phyloP scores from a whole-genome alignment of 2,797 vertebrate species.

The Adelosebastes latens region DNA sequence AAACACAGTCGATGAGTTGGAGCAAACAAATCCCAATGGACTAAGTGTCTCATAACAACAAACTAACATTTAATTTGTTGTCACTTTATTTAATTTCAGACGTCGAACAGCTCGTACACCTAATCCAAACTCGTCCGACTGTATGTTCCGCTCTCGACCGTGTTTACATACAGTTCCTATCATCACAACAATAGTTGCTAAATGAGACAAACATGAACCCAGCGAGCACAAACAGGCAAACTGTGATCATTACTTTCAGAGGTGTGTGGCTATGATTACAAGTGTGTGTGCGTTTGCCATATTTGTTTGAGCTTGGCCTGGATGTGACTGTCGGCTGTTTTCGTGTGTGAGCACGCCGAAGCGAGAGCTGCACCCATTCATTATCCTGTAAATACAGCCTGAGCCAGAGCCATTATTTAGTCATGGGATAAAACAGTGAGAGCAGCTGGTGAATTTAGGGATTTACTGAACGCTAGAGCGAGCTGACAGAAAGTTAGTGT shows the following conservation, averaged over 20 bases:
- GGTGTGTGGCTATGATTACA: conserved; percentile 46
- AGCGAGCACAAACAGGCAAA: conserved; percentile 41
- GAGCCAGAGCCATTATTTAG: conserved; percentile 70
- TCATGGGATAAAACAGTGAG: conserved; percentile 62
- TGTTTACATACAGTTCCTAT: conserved; percentile 42
- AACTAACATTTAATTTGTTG: conserved; percentile 53
- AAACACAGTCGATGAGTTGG: conserved; percentile 14
- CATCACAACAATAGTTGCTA: conserved; percentile 37
- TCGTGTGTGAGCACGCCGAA: conserved; percentile 37
- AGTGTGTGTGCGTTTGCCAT: background rate
- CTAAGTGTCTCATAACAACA: conserved; percentile 19
- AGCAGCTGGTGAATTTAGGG: conserved; percentile 67
- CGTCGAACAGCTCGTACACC: background rate
- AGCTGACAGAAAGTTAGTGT: conserved; percentile 42
- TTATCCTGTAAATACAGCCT: conserved; percentile 71
- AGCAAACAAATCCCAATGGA: conserved; percentile 25
- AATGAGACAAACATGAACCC: conserved; percentile 58
- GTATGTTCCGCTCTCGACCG: conserved; percentile 18
- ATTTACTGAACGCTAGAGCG: conserved; percentile 52
- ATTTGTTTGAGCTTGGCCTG: conserved; percentile 40
- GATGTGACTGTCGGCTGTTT: conserved; percentile 38
- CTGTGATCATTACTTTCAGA: conserved; percentile 53
- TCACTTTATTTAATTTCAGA: conserved; percentile 50
- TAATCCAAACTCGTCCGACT: conserved; percentile 24
- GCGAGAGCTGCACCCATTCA: conserved; percentile 53